phyloP scores from a whole-genome alignment of 2,113 vertebrate genomes.

The Tachysurus fulvidraco region DNA sequence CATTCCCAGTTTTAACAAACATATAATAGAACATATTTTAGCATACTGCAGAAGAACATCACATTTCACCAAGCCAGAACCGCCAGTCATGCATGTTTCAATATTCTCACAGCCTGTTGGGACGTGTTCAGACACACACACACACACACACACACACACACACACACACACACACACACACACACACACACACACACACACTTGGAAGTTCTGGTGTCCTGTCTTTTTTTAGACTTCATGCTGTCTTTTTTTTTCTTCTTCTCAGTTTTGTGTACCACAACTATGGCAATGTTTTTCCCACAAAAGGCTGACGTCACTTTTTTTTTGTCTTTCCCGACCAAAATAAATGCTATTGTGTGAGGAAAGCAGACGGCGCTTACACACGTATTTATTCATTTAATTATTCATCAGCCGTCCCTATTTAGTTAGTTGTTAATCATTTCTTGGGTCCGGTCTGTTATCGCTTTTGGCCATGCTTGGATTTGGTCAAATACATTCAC shows the following conservation, averaged over 20 bases:
- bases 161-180: background rate
- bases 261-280: background rate
- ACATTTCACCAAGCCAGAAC: conserved; percentile 12
- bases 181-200: background rate
- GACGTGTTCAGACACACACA: conserved; percentile 25
- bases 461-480: conserved; percentile 7
- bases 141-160: conserved; percentile 1
- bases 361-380: background rate
- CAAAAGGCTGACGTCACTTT: background rate
- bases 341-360: conserved; percentile 17
- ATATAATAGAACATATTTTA: background rate
- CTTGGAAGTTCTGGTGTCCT: background rate
- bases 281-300: background rate
- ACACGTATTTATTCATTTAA: conserved; percentile 19
- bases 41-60: background rate
- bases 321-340: background rate
- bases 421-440: conserved; percentile 9
- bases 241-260: background rate
- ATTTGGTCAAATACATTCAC: background rate
- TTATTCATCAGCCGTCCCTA: conserved; percentile 4
- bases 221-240: no score
- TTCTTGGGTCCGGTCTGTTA: background rate
- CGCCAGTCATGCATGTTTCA: background rate
- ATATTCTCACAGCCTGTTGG: conserved; percentile 1
- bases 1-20: background rate